Evolutionary conservation across 1,140 invertebrate genomes (phyloP).

Genomic region (Ostrea edulis): DNA sequence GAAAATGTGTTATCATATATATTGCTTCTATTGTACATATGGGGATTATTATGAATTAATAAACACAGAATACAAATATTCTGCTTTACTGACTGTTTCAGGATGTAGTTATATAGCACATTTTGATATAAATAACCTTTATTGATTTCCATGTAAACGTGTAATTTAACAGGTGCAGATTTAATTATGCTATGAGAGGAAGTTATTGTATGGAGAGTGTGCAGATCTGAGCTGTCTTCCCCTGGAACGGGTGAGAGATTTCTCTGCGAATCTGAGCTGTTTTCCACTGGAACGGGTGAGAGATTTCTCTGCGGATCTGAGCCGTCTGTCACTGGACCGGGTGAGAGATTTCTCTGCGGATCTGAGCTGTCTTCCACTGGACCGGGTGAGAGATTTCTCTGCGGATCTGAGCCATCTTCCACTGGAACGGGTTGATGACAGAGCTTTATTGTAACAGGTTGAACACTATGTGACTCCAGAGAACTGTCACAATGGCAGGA

Average conservation of each 20-base stretch:
- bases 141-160: slow-evolving; percentile 26
- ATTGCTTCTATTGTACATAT: neutral
- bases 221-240: neutral
- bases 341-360: no score
- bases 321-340: no score
- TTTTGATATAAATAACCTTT: neutral
- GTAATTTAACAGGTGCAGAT: slow-evolving; percentile 18
- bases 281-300: no score
- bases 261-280: neutral
- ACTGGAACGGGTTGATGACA: no score
- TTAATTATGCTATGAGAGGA: neutral
- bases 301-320: no score
- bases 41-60: neutral
- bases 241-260: neutral
- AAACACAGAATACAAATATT: neutral
- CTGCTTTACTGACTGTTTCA: neutral
- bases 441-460: neutral
- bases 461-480: neutral
- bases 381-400: no score
- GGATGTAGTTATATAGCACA: neutral
- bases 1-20: neutral
- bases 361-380: no score
- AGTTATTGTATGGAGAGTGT: neutral
- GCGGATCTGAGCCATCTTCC: no score
- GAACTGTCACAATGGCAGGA: slow-evolving; percentile 65